These are phyloP conservation scores for Coregonus sp. DNA, from an alignment of 2,797 vertebrate genomes.

Conservation along the genomic window DNA sequence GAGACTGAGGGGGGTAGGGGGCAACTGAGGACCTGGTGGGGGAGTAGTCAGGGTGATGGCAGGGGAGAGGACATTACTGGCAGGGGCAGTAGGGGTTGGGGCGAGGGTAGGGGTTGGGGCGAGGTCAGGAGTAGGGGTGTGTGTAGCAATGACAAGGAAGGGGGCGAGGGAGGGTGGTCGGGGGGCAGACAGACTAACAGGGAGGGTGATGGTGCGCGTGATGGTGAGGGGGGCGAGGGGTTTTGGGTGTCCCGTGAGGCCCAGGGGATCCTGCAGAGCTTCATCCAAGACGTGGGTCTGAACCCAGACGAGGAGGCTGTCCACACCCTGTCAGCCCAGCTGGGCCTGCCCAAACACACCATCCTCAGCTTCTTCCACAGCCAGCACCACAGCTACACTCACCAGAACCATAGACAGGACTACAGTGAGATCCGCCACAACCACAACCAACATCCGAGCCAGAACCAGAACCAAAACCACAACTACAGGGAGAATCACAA, in stretches of 20 bases:
- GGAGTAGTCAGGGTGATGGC: conserved; percentile 53
- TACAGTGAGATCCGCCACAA: too few relatives aligned
- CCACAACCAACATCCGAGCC: too few relatives aligned
- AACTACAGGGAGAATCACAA: conserved; percentile 40
- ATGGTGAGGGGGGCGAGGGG: conserved; percentile 62
- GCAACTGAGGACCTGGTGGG: conserved; percentile 66
- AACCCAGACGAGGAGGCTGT: conserved; percentile 95
- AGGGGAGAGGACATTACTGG: conserved; percentile 50
- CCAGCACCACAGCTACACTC: conserved; percentile 28
- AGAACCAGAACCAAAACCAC: conserved; percentile 44
- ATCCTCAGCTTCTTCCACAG: conserved; percentile 93
- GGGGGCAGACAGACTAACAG: conserved; percentile 18
- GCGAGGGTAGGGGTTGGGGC: too few relatives aligned
- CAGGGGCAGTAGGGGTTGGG: conserved; percentile 3
- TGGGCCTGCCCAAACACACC: conserved; percentile 90
- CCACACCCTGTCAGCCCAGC: conserved; percentile 93
- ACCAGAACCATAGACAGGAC: not conserved
- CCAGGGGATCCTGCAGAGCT: conserved; percentile 92
- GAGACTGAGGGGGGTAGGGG: conserved; percentile 83
- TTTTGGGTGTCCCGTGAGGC: conserved; percentile 88
- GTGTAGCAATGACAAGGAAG: conserved; percentile 31
- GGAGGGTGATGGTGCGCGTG: conserved; percentile 20
- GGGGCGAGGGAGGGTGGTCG: too few relatives aligned
- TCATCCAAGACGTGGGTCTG: conserved; percentile 93
- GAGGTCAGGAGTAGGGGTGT: conserved; percentile 27